Evolutionary conservation across 2,113 vertebrate species (phyloP).

Genomic region (Pollachius pollachius): DNA sequence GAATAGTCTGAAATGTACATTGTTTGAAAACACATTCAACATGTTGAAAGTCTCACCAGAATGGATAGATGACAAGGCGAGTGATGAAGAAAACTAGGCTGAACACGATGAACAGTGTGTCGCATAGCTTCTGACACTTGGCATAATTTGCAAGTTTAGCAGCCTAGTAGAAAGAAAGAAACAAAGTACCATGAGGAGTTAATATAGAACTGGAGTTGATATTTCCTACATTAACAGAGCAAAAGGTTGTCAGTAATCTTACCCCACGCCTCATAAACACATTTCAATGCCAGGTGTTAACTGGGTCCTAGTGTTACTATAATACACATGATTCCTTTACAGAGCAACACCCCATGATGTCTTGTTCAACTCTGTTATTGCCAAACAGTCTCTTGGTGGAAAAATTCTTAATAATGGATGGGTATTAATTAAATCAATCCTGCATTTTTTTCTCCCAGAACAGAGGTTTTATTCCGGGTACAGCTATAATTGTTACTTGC

Average conservation of each 20-base stretch:
- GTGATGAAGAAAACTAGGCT: constrained; percentile 85
- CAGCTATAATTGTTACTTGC: too few species aligned
- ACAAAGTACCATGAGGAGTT: constrained; percentile 11
- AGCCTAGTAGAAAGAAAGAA: constrained; percentile 71
- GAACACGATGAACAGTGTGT: constrained; percentile 88
- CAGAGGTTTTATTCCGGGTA: too few species aligned
- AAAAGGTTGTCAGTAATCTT: background rate
- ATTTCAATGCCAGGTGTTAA: background rate
- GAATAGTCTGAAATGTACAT: too few species aligned
- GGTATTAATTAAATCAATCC: too few species aligned
- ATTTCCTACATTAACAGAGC: background rate
- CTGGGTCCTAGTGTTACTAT: background rate
- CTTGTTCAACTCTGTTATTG: background rate
- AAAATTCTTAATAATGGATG: too few species aligned
- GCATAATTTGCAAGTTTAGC: constrained; percentile 96
- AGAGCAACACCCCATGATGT: background rate
- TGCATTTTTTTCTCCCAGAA: too few species aligned
- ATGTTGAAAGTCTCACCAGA: constrained; percentile 80
- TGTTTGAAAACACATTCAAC: too few species aligned
- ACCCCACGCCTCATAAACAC: too few species aligned
- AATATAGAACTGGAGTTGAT: constrained; percentile 6
- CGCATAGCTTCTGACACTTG: constrained; percentile 92
- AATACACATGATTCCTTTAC: background rate
- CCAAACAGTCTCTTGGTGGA: background rate
- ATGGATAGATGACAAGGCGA: constrained; percentile 86